Evolutionary conservation across 2,888 invertebrate genomes (phyloP), one percentile per base, ranked within the genome.

Genomic region (Perizoma flavofasciatum): DNA sequence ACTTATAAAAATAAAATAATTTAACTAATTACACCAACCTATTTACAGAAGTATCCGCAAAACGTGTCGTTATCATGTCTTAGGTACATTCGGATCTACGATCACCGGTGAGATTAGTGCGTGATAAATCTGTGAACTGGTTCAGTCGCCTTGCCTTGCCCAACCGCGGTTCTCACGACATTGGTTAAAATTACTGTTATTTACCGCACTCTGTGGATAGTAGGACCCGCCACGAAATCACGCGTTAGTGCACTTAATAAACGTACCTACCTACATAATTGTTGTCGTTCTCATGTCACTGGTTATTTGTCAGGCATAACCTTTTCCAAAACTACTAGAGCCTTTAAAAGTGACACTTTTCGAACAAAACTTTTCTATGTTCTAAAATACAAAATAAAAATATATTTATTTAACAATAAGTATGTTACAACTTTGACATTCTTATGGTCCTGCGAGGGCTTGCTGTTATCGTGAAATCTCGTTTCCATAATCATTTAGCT

Each of bases 161-260:
- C 87, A 83, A 81, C 82, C 53, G 58, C 58, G 53, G 79, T 88
- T 91, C 90, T 82, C 91, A 91, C 89, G 90, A 86, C 89, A 90
- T 89, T 90, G 89, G 82, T 83, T 77, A 73, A 82, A 88, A 88
- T 88, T 85, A 86, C 88, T 76, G 85, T 86, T 86, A 87, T 88
- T 85, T 81, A 73, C 74, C 69, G 73, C 68, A 70, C 68, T 71
- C 35, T 57, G 59, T 32, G 61, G 53, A 22, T 22, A 22, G 34
- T 40, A 49, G 56, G 53, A 54, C 57, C n/a, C 53, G 59, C 43
- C 55, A 35, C 43, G 58, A 58, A 55, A 52, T 4, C 7, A 44
- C 4, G 44, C 22, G 11, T 11, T 37, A 37, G 37, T 37, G 37
- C 3, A 22, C 22, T 22, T 22, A 22, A 22, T 22, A 22, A 22